Evolutionary conservation across 2,797 vertebrate genomes (phyloP).

Genomic region (Eospalax fontanierii): DNA sequence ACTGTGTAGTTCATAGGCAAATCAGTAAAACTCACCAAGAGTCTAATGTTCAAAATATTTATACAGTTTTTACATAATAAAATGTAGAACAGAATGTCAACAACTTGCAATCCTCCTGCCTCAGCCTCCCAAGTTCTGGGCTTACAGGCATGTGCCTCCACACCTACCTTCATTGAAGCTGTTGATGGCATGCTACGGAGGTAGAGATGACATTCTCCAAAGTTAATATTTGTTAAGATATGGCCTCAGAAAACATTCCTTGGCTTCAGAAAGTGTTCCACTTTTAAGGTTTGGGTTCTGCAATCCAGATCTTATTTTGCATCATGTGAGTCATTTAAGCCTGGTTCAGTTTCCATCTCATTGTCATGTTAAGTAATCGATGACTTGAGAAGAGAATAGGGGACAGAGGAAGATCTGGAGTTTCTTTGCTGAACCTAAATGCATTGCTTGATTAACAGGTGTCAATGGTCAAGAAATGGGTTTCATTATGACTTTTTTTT

Average conservation of each 20-base stretch:
- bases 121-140: not conserved
- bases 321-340: not conserved
- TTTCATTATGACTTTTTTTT: not conserved
- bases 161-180: not conserved
- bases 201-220: not conserved
- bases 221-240: not conserved
- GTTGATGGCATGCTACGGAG: not conserved
- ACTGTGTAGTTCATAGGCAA: not conserved
- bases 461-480: no score
- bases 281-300: not conserved
- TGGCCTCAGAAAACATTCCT: not conserved
- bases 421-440: slow-evolving; percentile 17
- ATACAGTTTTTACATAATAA: not conserved
- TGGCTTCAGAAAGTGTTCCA: not conserved
- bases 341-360: not conserved
- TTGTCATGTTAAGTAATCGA: not conserved
- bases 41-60: slow-evolving; percentile 20
- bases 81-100: no score
- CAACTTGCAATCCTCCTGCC: not conserved
- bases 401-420: not conserved
- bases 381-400: not conserved
- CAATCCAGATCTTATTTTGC: not conserved
- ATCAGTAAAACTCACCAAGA: not conserved
- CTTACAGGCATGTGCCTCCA: not conserved
- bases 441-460: not conserved